These are phyloP conservation scores for Dasysyrphus albostriatus DNA, from an alignment of 2,888 invertebrate genomes.

Conservation along the genomic window DNA sequence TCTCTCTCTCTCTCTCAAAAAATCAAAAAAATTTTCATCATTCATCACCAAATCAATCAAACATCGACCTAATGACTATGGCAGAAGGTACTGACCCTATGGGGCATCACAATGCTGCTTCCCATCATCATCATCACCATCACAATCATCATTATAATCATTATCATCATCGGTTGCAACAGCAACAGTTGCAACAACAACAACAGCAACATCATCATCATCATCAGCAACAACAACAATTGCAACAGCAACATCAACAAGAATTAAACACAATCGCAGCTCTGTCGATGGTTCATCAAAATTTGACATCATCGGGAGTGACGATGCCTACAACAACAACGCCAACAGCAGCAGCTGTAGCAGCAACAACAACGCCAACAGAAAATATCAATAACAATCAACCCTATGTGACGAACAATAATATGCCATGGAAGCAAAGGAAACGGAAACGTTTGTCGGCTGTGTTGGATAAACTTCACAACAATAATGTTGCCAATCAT, in stretches of 20 bases:
- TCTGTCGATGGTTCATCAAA: constrained; percentile 71
- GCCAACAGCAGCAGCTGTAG: constrained; percentile 52
- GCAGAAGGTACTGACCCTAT: constrained; percentile 88
- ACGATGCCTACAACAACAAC: constrained; percentile 66
- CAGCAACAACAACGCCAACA: constrained; percentile 74
- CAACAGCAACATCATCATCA: constrained; percentile 78
- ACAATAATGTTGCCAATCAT: constrained; percentile 84
- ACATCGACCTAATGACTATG: constrained; percentile 88
- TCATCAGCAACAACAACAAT: constrained; percentile 77
- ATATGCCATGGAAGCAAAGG: constrained; percentile 87
- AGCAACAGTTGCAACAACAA: constrained; percentile 77
- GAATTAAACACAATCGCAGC: constrained; percentile 81
- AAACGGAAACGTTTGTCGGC: constrained; percentile 92
- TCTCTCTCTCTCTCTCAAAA: background rate
- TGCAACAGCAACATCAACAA: constrained; percentile 78
- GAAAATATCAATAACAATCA: constrained; percentile 85
- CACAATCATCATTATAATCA: constrained; percentile 79
- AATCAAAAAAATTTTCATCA: constrained; percentile 50
- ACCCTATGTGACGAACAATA: constrained; percentile 87
- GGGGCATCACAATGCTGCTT: constrained; percentile 84
- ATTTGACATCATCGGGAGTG: constrained; percentile 39
- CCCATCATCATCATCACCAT: constrained; percentile 79
- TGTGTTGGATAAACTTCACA: constrained; percentile 90
- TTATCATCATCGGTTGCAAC: constrained; percentile 76
- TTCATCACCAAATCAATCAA: constrained; percentile 44